Base-by-base conservation (phyloP, 2,797 vertebrate species). In the Galaxias olidus region DNA sequence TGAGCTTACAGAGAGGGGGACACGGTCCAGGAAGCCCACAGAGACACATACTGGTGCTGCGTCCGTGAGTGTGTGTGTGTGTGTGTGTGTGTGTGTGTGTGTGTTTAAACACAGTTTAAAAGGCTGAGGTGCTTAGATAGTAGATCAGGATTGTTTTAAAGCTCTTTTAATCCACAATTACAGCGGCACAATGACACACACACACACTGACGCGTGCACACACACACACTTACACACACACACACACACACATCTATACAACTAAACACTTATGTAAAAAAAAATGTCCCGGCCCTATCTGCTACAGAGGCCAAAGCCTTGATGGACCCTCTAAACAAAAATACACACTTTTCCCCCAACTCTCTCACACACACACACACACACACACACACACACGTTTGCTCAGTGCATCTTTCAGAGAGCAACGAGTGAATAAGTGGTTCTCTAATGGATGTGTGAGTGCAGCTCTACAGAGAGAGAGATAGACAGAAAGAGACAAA, bases 101-200 rank as follows among this genome's bases (percentile, higher is more conserved):
- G 78, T 77, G 80, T 79, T 83, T 78, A 84, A 81, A 73, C 69
- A 69, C 65, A 82, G 75, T 76, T 82, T 75, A 88, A 81, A 65
- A 69, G 84, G 80, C 81, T 84, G 81, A 87, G 30, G 30, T 6
- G 30, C 6, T 30, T 30, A 30, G 76, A 81, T 75, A 61, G 63
- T 14, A 81, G 79, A 88, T 88, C 84, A 85, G 77, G 69, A 54
- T 61, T 74, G 77, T 86, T 85, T 81, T 79, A 61, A 83, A 85
- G 77, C 71, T 80, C 69, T 69, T 77, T 82, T 86, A 86, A 87
- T 77, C 80, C 53, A 67, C 67, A 78, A 80, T 69, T 71, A 66
- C 58, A 73, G 30, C 30, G 12, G 17, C 11, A 49, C 40, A 55
- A 17, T 11, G 50, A 56, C 18, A 46, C 44, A 40, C 13, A 17